Base-by-base conservation (phyloP, 2,113 vertebrate genomes). In the Grus americana region DNA sequence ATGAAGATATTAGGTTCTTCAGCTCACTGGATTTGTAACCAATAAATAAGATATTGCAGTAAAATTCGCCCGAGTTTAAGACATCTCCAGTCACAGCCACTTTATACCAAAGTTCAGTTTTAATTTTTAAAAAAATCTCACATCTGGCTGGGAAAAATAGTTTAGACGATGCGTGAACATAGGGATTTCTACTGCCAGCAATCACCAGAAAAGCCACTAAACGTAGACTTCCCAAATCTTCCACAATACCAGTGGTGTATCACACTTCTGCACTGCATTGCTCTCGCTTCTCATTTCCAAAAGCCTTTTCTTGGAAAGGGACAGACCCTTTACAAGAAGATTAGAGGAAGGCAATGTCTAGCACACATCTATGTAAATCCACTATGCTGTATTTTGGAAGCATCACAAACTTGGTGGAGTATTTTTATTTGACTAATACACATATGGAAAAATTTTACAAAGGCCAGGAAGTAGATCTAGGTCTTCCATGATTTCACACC, bases 101-200 rank as follows among this genome's bases (percentile, higher is more conserved):
- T 49, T 70, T 10, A 47, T 47, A 61, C 67, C 29, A 67, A 73
- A 32, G 3, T 54, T 75, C n/a, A 36, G 26, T 52, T 90, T 71
- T 79, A 21, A 49, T 83, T 94, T 40, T 1, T 34, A 44, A 59
- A 23, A 16, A 21, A 38, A 17, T 8, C 22, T 57, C 36, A 4
- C 27, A 8, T 52, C n/a, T 59, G 67, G 29, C 57, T 71, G 21
- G 32, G 36, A 80, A 81, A 81, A 95, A 80, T 1, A 30, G 7
- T 67, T 88, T 36, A 63, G 50, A 29, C 10, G 1, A 0, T 5
- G 4, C 14, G 16, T 21, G 52, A 83, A 46, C 26, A 38, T 0
- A 7, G 9, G 34, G 36, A 74, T 81, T 91, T 79, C 44, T 54
- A n/a, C 34, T 30, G n/a, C 23, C 32, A 79, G 55, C 20, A 58